Base-by-base conservation (phyloP, 2,888 invertebrate genomes). In the Xanthia togata region DNA sequence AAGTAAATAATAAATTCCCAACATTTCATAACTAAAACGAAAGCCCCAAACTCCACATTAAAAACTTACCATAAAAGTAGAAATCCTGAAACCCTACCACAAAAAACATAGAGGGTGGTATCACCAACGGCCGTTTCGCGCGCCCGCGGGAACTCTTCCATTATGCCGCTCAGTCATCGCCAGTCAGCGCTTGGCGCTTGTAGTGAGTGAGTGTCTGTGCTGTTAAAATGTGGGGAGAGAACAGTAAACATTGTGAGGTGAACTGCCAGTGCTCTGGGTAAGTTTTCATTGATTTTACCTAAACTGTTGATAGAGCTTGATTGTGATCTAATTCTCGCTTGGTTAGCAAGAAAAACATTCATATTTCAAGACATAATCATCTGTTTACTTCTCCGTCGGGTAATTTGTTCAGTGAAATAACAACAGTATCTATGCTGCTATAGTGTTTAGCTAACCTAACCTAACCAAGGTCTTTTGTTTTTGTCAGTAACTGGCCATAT, bases 201-300 rank as follows among this genome's bases (percentile, higher is more conserved):
- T n/a, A n/a, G 70, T 17, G 73, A 68, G 63, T 91, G 92, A 93
- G 91, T 91, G 83, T 84, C 86, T 84, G 90, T 91, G 90, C 81
- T 84, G 63, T 72, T 76, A 95, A 92, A 91, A 96, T 96, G 96
- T 96, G 94, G 95, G 95, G 94, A 35, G 95, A 93, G 80, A 94
- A 91, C 90, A 95, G 95, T 84, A 91, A 94, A 78, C 91, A 93
- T 67, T 96, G 96, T 89, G 96, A 96, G 81, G 89, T 84, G 2
- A 94, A 96, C 91, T 96, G 96, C 91, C 96, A 96, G 82, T 96
- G 96, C 76, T 95, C 96, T 35, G 96, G 96, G 96, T 96, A 83
- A 93, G 96, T 93, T n/a, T 41, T n/a, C 31, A n/a, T 31, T 70
- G 38, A 67, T 59, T n/a, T 59, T 38, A 11, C 23, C 20, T 47